A percentile compares a stretch with the other conserved stretches of the same genome.
phyloP scores from a whole-genome alignment of 2,113 vertebrate genomes.

The Chamaetylas fuelleborni region DNA sequence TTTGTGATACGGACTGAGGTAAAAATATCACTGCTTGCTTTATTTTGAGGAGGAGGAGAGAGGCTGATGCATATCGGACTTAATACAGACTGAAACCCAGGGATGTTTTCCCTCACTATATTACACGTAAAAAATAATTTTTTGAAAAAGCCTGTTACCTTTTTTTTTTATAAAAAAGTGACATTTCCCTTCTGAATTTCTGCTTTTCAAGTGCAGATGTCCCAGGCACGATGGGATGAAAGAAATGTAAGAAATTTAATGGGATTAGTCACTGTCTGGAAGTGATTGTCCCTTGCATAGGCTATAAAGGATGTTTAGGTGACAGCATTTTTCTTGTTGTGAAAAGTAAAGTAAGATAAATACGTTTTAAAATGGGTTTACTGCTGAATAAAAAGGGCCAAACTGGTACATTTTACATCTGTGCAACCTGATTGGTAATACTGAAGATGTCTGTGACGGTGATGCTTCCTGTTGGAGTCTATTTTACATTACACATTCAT shows the following conservation, averaged over 20 bases:
- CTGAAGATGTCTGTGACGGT: neutral
- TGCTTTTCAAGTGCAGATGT: neutral
- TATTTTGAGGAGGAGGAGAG: neutral
- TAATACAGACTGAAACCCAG: neutral
- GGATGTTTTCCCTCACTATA: neutral
- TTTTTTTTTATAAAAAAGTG: neutral
- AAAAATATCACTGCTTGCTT: neutral
- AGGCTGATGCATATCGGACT: rapidly evolving
- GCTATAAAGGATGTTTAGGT: neutral
- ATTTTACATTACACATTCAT: neutral
- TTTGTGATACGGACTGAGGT: neutral
- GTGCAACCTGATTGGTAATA: neutral
- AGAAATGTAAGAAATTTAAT: neutral
- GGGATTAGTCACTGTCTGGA: neutral
- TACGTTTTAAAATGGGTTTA: neutral
- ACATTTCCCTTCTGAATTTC: neutral
- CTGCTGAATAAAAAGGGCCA: neutral
- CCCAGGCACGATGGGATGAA: neutral
- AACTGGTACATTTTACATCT: neutral
- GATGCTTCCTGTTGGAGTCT: neutral
- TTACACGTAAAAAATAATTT: neutral
- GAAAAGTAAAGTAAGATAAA: neutral
- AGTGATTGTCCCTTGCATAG: neutral
- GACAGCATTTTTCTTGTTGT: neutral
- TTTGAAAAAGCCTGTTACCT: neutral